Percentiles rank a stretch among this genome's conserved stretches.
phyloP scores from a whole-genome alignment of 37 sponge, comb jelly and placozoan genomes.

The Mnemiopsis leidyi region DNA sequence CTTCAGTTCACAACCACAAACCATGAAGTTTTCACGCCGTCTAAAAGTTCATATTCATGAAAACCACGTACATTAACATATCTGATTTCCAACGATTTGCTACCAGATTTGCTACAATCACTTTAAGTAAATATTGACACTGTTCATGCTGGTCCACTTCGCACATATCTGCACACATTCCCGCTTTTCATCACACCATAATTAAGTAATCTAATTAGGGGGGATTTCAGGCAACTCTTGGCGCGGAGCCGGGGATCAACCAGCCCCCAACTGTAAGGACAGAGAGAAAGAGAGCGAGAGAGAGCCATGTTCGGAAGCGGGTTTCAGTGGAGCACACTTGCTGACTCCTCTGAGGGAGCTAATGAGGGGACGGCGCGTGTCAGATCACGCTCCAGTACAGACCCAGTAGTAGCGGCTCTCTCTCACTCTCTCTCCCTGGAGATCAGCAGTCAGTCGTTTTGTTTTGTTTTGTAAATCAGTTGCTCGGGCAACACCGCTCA shows the following conservation, averaged over 20 bases:
- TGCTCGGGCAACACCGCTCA: neutral
- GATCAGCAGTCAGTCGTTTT: neutral
- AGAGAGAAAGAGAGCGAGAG: no score
- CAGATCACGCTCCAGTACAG: neutral
- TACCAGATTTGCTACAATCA: no score
- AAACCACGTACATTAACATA: no score
- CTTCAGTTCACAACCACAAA: no score
- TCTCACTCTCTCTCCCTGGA: neutral
- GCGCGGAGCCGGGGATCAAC: neutral
- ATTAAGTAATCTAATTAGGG: neutral
- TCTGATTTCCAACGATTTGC: no score
- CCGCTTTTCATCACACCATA: neutral
- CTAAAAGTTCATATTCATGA: no score
- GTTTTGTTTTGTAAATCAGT: neutral
- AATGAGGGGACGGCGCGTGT: neutral
- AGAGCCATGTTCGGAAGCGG: neutral
- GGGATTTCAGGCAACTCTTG: neutral
- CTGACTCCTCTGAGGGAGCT: neutral
- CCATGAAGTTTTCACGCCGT: no score
- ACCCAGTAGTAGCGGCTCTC: neutral
- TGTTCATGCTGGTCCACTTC: no score
- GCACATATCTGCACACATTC: no score
- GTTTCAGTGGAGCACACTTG: neutral
- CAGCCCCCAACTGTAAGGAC: neutral
- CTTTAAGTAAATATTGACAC: no score